Conservation (phyloP, 2,113 vertebrate species). For the Thunnus thynnus region DNA sequence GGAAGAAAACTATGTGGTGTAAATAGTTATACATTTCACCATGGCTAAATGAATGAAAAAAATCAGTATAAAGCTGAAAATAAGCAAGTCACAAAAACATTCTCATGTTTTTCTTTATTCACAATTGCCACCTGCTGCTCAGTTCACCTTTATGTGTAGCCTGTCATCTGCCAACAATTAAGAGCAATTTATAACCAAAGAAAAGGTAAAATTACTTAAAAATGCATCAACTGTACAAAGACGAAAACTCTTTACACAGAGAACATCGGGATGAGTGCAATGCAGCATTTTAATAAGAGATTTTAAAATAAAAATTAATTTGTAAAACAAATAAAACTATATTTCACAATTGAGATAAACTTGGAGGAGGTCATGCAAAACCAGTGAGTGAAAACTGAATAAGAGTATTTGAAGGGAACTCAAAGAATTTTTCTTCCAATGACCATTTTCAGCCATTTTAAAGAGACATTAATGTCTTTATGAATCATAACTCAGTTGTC, state of each 20-base stretch:
- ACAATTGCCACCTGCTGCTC: conserved; percentile 60
- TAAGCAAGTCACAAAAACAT: background rate
- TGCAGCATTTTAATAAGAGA: conserved; percentile 55
- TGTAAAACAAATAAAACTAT: conserved; percentile 48
- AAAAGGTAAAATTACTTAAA: conserved; percentile 54
- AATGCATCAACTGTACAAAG: conserved; percentile 67
- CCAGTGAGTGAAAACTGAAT: background rate
- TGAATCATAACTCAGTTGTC: background rate
- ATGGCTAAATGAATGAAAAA: background rate
- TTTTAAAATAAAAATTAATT: conserved; percentile 33
- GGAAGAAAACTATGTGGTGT: background rate
- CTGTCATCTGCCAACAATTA: conserved; percentile 43
- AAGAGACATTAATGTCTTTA: background rate
- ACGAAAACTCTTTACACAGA: conserved; percentile 42
- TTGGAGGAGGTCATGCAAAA: conserved; percentile 18
- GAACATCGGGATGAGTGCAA: conserved; percentile 63
- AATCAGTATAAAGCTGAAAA: background rate
- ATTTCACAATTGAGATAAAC: conserved; percentile 1
- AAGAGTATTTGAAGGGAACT: background rate
- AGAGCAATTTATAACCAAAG: conserved; percentile 47
- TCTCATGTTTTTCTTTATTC: conserved; percentile 66
- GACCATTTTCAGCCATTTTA: background rate
- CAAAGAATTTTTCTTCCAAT: background rate
- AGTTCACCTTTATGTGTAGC: conserved; percentile 47
- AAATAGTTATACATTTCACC: background rate